Percentiles rank a stretch among this genome's conserved stretches.
Evolutionary conservation across 2,888 invertebrate species (phyloP).

Genomic region (Neoitamus cyanurus): DNA sequence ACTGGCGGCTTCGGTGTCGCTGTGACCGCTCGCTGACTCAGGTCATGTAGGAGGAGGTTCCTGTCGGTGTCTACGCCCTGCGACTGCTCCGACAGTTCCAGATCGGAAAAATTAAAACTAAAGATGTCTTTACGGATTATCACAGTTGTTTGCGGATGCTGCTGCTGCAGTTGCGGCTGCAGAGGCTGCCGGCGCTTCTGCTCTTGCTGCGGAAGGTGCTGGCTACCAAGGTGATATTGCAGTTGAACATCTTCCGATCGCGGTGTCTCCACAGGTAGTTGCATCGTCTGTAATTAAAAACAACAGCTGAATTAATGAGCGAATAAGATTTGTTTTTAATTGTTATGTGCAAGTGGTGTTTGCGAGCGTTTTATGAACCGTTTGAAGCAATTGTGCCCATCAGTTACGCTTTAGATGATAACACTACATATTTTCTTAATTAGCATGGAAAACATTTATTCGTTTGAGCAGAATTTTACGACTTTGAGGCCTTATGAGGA

Average conservation of each 20-base stretch:
- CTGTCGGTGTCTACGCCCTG: conserved; percentile 53
- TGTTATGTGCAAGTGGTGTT: not conserved
- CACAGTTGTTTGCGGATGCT: conserved; percentile 60
- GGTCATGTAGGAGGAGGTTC: conserved; percentile 56
- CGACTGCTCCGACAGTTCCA: conserved; percentile 63
- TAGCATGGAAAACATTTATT: no score
- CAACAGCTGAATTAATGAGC: not conserved
- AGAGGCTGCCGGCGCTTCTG: conserved; percentile 46
- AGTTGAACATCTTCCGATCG: conserved; percentile 10
- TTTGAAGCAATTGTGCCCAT: not conserved
- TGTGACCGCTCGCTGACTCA: conserved; percentile 65
- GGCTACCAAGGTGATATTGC: not conserved
- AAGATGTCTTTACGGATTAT: conserved; percentile 66
- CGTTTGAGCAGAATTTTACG: no score
- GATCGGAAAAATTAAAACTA: conserved; percentile 65
- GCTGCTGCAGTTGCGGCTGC: conserved; percentile 51
- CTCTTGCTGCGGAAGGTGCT: conserved; percentile 47
- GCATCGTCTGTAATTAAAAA: conserved; percentile 47
- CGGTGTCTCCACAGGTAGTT: conserved; percentile 13
- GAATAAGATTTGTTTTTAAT: not conserved
- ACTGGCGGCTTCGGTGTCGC: conserved; percentile 71
- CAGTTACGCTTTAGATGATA: not conserved
- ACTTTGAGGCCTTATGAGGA: no score
- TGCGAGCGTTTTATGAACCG: not conserved
- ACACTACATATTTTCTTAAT: no score